These are phyloP conservation scores for Papilio xuthus DNA, from an alignment of 1,140 invertebrate genomes.

Conservation along the genomic window DNA sequence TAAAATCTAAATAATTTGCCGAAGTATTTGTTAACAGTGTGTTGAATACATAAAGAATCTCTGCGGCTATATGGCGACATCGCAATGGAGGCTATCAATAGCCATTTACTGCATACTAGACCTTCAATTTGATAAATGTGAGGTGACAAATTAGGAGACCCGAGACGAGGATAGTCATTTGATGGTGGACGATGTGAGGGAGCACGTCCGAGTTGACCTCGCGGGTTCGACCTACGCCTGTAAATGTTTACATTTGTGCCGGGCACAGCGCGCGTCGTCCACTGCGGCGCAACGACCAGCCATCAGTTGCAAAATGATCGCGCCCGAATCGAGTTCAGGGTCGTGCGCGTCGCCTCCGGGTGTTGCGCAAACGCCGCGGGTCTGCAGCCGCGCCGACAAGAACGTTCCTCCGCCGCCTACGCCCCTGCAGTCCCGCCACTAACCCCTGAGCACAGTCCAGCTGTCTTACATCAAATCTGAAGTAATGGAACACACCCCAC, in stretches of 20 bases:
- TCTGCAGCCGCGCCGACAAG: slow-evolving; percentile 52
- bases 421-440: neutral
- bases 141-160: slow-evolving; percentile 37
- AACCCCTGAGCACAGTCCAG: neutral
- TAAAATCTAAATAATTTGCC: slow-evolving; percentile 16
- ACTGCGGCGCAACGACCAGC: slow-evolving; percentile 64
- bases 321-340: slow-evolving; percentile 78
- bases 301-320: slow-evolving; percentile 80
- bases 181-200: slow-evolving; percentile 57
- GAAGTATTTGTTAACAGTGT: slow-evolving; percentile 19
- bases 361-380: slow-evolving; percentile 67
- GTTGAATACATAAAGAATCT: slow-evolving; percentile 25
- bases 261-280: slow-evolving; percentile 57
- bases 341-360: slow-evolving; percentile 75
- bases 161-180: slow-evolving; percentile 58
- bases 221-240: slow-evolving; percentile 68
- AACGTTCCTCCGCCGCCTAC: slow-evolving; percentile 28
- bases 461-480: neutral
- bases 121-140: slow-evolving; percentile 42
- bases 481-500: neutral
- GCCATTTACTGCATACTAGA: slow-evolving; percentile 30
- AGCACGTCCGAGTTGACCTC: slow-evolving; percentile 74
- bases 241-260: slow-evolving; percentile 80
- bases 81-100: slow-evolving; percentile 35
- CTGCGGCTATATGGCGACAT: slow-evolving; percentile 17